phyloP scores from a whole-genome alignment of 2,888 invertebrate genomes.

The Sarcophaga carnaria region DNA sequence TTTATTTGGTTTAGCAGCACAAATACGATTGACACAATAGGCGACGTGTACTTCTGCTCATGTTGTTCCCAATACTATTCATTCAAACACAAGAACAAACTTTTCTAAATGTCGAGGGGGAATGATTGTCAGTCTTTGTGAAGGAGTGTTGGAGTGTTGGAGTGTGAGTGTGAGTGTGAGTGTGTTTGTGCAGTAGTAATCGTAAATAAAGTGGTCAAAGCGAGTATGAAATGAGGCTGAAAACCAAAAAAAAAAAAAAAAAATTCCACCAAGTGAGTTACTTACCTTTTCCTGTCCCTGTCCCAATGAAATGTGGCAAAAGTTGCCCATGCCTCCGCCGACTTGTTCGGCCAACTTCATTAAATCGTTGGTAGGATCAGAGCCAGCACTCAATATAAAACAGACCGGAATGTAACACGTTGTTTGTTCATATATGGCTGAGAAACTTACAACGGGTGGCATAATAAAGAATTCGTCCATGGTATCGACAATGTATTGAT shows the following conservation, averaged over 20 bases:
- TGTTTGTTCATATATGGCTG: slow-evolving; percentile 92
- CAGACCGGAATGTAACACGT: slow-evolving; percentile 92
- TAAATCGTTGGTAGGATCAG: slow-evolving; percentile 94
- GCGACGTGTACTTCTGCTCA: slow-evolving; percentile 24
- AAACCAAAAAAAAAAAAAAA: slow-evolving; percentile 16
- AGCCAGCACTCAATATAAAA: slow-evolving; percentile 96
- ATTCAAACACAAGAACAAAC: neutral
- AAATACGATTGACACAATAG: slow-evolving; percentile 54
- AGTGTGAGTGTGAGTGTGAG: slow-evolving; percentile 10
- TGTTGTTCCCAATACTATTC: slow-evolving; percentile 26
- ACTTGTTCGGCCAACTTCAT: slow-evolving; percentile 89
- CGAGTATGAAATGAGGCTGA: slow-evolving; percentile 18
- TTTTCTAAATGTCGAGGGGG: neutral
- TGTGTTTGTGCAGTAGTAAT: neutral
- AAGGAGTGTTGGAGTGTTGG: neutral
- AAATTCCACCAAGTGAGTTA: slow-evolving; percentile 32
- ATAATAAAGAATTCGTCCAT: slow-evolving; percentile 95
- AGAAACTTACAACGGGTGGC: slow-evolving; percentile 91
- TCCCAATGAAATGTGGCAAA: slow-evolving; percentile 94
- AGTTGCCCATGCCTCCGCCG: slow-evolving; percentile 88
- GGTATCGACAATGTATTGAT: slow-evolving; percentile 89
- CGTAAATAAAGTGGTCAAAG: slow-evolving; percentile 5
- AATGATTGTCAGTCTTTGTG: neutral
- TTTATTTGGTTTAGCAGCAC: slow-evolving; percentile 57
- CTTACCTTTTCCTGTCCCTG: slow-evolving; percentile 95